Percentiles rank a stretch among this genome's conserved stretches.
Conservation (phyloP, 1,140 invertebrate species). For the Megathymus violae region DNA sequence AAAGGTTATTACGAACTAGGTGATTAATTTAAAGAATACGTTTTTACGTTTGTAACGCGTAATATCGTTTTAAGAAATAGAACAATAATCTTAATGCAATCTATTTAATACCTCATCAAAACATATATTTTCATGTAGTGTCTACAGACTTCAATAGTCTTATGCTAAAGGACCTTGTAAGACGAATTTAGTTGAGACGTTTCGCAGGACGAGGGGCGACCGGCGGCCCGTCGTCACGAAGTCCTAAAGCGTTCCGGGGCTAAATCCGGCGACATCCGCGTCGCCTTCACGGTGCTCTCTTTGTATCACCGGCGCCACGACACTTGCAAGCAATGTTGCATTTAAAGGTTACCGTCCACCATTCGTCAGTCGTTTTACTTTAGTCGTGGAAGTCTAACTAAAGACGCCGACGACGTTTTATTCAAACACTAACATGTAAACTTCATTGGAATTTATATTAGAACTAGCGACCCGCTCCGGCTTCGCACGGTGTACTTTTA, state of each 20-base stretch:
- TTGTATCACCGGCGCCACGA: background rate
- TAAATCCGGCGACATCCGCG: constrained; percentile 73
- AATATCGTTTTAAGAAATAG: too few species aligned
- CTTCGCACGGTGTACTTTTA: too few species aligned
- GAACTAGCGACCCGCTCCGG: too few species aligned
- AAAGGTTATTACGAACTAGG: too few species aligned
- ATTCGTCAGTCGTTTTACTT: background rate
- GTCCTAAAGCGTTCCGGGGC: constrained; percentile 46
- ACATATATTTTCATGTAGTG: too few species aligned
- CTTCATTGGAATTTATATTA: too few species aligned
- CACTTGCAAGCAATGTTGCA: background rate
- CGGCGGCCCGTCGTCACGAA: constrained; percentile 53
- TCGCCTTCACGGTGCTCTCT: constrained; percentile 42
- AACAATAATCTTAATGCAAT: too few species aligned
- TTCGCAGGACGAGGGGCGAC: constrained; percentile 55
- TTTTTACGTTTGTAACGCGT: too few species aligned
- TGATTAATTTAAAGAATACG: too few species aligned
- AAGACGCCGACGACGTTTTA: background rate
- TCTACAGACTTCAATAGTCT: too few species aligned
- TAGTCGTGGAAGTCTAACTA: background rate
- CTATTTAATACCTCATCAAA: too few species aligned
- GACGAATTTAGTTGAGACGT: constrained; percentile 58
- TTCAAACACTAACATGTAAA: background rate
- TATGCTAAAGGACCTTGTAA: constrained; percentile 10
- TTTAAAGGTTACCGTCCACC: background rate